Percentiles rank a stretch among this genome's conserved stretches.
Conservation (phyloP, 2,888 invertebrate species). For the Tupiocoris notatus region DNA sequence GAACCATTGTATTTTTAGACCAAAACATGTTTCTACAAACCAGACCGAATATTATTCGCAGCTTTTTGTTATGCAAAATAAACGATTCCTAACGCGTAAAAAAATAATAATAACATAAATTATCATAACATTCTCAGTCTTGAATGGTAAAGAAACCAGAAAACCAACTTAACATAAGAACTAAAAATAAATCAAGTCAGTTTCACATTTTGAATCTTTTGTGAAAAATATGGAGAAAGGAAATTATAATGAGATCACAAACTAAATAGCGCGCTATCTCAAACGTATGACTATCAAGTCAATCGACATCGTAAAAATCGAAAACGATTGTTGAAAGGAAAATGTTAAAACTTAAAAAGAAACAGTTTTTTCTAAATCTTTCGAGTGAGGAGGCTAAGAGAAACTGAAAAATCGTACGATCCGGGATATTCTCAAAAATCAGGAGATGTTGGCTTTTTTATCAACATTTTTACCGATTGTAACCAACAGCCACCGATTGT, state of each 20-base stretch:
- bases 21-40: not conserved
- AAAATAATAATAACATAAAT: not conserved
- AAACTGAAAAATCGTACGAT: conserved; percentile 14
- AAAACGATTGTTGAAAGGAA: not conserved
- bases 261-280: conserved; percentile 36
- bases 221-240: conserved; percentile 39
- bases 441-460: no score
- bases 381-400: conserved; percentile 36
- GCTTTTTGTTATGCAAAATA: not conserved
- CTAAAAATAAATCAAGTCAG: not conserved
- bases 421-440: no score
- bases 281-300: not conserved
- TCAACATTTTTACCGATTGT: no score
- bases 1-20: not conserved
- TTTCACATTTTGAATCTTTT: conserved; percentile 16
- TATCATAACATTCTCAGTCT: conserved; percentile 41
- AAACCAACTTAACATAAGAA: conserved; percentile 19
- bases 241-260: conserved; percentile 46
- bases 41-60: not conserved
- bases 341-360: not conserved
- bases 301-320: not conserved
- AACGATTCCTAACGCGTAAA: not conserved
- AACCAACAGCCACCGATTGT: no score
- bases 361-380: conserved; percentile 13
- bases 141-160: conserved; percentile 44